Conservation (phyloP, 2,888 invertebrate genomes). For the Melanostoma scalare region DNA sequence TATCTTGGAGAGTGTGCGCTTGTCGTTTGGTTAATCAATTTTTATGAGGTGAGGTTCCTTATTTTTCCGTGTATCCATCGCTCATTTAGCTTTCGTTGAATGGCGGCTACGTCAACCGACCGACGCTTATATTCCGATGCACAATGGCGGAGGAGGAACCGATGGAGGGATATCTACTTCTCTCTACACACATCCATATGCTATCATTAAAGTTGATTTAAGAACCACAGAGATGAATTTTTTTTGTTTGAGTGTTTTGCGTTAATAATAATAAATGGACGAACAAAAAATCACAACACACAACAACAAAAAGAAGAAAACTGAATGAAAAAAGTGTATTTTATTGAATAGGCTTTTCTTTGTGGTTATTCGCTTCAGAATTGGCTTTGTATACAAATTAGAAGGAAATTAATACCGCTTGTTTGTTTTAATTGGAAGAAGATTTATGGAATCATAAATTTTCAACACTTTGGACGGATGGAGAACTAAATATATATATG, state of each 20-base stretch:
- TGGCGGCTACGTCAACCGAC: constrained; percentile 42
- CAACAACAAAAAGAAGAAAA: constrained; percentile 27
- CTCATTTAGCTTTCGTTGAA: constrained; percentile 64
- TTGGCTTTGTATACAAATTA: constrained; percentile 52
- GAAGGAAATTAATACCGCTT: constrained; percentile 58
- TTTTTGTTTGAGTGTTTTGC: constrained; percentile 42
- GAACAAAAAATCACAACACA: constrained; percentile 16
- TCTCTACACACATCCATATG: constrained; percentile 7
- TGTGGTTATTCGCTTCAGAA: constrained; percentile 19
- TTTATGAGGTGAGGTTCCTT: constrained; percentile 73
- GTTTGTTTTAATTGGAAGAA: constrained; percentile 56
- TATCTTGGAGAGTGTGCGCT: constrained; percentile 67
- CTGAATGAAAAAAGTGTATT: constrained; percentile 15
- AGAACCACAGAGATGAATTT: constrained; percentile 61
- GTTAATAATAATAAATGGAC: constrained; percentile 67
- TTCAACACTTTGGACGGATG: constrained; percentile 26
- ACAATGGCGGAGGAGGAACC: constrained; percentile 35
- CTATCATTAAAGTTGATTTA: constrained; percentile 64
- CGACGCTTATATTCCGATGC: constrained; percentile 25
- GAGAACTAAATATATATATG: not conserved
- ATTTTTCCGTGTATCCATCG: constrained; percentile 69
- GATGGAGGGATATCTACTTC: constrained; percentile 14
- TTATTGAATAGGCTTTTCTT: constrained; percentile 48
- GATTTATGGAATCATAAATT: constrained; percentile 66
- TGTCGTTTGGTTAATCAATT: constrained; percentile 73